Evolutionary conservation across 2,797 vertebrate genomes (phyloP), one percentile per base, ranked within the genome.

Genomic region (Tenualosa ilisha): DNA sequence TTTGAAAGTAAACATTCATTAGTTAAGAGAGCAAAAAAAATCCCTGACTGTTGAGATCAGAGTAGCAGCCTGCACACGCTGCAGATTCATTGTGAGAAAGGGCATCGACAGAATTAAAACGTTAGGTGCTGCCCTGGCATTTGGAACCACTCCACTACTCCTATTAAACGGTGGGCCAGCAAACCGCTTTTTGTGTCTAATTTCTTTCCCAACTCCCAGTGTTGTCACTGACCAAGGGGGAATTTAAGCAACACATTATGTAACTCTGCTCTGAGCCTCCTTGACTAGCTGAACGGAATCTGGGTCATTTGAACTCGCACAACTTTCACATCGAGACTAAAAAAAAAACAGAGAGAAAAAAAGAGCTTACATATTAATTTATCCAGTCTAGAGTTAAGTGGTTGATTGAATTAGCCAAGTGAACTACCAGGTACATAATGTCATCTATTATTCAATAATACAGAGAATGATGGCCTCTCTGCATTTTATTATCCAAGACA

Each of bases 251-350:
- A 84, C 85, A 72, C 83, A 88, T 86, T 81, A 81, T 83, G 83
- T 85, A 87, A 88, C 82, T 40, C 37, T 31, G 12, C 56, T 84
- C 83, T 84, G 65, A 84, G 83, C 72, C 54, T 46, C 79, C 53
- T 86, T 87, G 85, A 89, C 86, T 85, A 83, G 82, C 84, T 85
- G 81, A 83, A 51, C 37, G 75, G 86, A 87, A 89, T 86, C 75
- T 86, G 82, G 88, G 85, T 85, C 89, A 83, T 81, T 31, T 86
- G 87, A 89, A 90, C 79, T 88, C 85, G 85, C 86, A 86, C 83
- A 86, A 54, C 79, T 85, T 87, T 86, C 84, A n/a, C 49, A 85
- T 86, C 85, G 85, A 85, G 86, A 88, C 86, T 49, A 61, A 50
- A 6, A 43, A 53, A 83, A 51, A 50, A 7, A 50, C 8, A n/a